Percentiles rank a stretch among this genome's conserved stretches.
Conservation (phyloP, 2,888 invertebrate species). For the Gasteruption jaculator region DNA sequence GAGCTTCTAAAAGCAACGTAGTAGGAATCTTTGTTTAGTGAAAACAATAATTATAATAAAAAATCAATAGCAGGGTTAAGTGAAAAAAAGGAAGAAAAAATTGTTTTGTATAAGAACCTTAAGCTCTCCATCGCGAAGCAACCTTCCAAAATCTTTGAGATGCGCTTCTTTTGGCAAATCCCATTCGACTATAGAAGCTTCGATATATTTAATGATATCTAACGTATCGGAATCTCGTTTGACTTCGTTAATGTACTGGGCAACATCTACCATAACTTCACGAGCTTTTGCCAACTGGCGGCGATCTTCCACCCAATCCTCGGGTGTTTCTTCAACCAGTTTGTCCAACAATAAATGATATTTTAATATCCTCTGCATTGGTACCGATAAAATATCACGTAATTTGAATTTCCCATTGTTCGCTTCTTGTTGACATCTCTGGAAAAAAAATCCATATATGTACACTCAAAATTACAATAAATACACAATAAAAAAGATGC, state of each 20-base stretch:
- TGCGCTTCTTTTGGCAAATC: constrained; percentile 75
- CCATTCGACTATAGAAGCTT: constrained; percentile 79
- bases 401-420: constrained; percentile 93
- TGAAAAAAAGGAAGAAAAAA: not conserved
- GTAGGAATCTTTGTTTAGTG: no score
- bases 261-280: constrained; percentile 95
- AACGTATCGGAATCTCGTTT: constrained; percentile 94
- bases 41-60: no score
- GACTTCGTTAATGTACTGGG: constrained; percentile 96
- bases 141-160: constrained; percentile 84
- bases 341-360: constrained; percentile 93
- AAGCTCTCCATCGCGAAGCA: constrained; percentile 91
- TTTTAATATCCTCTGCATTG: constrained; percentile 97
- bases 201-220: constrained; percentile 84
- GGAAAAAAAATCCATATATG: constrained; percentile 35
- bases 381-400: constrained; percentile 92
- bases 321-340: constrained; percentile 79
- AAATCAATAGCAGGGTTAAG: no score
- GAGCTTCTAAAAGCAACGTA: no score
- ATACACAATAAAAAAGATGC: not conserved
- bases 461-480: not conserved
- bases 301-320: constrained; percentile 81
- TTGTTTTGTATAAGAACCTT: constrained; percentile 53
- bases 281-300: constrained; percentile 79
- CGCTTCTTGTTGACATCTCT: constrained; percentile 91